phyloP scores from a whole-genome alignment of 2,888 invertebrate species.

The Orgyia antiqua region DNA sequence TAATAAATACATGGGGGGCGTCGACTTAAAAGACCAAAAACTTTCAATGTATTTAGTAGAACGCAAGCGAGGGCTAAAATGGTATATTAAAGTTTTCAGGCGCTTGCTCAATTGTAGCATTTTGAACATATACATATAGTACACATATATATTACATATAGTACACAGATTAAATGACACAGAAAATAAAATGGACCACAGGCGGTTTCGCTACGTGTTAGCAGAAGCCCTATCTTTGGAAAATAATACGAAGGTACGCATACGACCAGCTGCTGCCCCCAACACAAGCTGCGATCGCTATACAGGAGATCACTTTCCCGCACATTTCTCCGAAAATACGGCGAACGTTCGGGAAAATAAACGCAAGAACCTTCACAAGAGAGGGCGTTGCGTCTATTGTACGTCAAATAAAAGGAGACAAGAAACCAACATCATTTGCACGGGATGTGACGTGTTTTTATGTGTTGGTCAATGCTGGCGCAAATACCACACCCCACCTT shows the following conservation, averaged over 20 bases:
- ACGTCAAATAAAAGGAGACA: not conserved
- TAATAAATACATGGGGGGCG: conserved; percentile 1
- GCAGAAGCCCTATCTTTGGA: not conserved
- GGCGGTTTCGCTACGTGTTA: too few species aligned
- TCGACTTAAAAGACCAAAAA: conserved; percentile 4
- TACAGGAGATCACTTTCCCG: not conserved
- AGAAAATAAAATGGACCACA: too few species aligned
- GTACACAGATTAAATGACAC: not conserved
- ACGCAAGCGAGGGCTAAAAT: conserved; percentile 1
- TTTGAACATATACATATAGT: not conserved
- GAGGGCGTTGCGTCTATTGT: not conserved
- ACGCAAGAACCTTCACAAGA: not conserved
- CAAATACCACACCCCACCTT: too few species aligned
- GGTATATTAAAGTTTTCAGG: conserved; percentile 3
- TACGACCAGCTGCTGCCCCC: not conserved
- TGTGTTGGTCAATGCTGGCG: conserved; percentile 2
- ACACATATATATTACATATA: conserved; percentile 2
- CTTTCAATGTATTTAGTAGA: conserved; percentile 2
- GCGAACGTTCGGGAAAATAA: not conserved
- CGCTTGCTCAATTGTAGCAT: conserved; percentile 1
- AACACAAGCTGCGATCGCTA: not conserved
- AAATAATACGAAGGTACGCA: not conserved
- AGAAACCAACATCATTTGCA: not conserved
- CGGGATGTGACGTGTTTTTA: not conserved
- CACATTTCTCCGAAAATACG: not conserved